Percentiles rank a stretch among this genome's conserved stretches.
Conservation (phyloP, 2,888 invertebrate genomes). For the Amiota communis region DNA sequence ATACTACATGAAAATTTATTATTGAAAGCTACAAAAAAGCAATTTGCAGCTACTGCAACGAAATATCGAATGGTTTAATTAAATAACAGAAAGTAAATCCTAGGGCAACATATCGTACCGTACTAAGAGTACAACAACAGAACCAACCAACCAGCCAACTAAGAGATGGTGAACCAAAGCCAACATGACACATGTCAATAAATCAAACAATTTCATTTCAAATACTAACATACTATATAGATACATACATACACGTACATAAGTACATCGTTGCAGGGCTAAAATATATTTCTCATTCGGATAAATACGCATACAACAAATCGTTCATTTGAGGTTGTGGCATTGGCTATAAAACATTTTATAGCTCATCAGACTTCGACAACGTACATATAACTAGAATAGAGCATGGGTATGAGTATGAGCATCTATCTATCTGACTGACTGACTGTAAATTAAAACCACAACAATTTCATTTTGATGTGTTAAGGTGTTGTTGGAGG, state of each 20-base stretch:
- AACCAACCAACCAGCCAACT: no score
- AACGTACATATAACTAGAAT: no score
- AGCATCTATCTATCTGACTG: slow-evolving; percentile 34
- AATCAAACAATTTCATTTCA: slow-evolving; percentile 65
- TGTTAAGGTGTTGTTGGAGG: background rate
- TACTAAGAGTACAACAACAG: no score
- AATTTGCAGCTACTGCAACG: slow-evolving; percentile 2
- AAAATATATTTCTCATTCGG: no score
- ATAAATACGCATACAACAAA: background rate
- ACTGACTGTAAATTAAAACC: slow-evolving; percentile 24
- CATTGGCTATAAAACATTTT: slow-evolving; percentile 62
- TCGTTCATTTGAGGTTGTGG: slow-evolving; percentile 31
- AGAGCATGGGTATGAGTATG: no score
- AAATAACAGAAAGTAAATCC: slow-evolving; percentile 11
- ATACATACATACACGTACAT: no score
- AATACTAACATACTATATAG: slow-evolving; percentile 17
- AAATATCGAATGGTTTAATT: slow-evolving; percentile 3
- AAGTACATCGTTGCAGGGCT: no score
- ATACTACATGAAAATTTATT: background rate
- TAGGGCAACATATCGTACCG: background rate
- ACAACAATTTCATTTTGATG: slow-evolving; percentile 15
- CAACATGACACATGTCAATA: slow-evolving; percentile 49
- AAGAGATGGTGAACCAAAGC: background rate
- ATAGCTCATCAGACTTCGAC: slow-evolving; percentile 40
- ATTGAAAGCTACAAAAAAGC: background rate